Evolutionary conservation across 2,113 vertebrate genomes (phyloP), one percentile per base, ranked within the genome.

Genomic region (Syngnathus floridae): DNA sequence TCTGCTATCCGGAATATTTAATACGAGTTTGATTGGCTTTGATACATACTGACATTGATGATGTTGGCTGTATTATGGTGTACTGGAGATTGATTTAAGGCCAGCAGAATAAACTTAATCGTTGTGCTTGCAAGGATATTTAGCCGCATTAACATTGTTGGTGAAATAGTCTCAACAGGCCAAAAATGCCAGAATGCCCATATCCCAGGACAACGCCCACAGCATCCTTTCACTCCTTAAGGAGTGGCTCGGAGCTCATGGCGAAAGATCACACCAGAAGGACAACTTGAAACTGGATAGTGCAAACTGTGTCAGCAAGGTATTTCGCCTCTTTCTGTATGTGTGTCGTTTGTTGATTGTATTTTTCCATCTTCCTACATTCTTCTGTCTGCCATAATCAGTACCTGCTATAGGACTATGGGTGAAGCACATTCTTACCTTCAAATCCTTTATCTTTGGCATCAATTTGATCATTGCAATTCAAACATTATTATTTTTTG

Each of bases 181-280:
- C 76, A 69, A 83, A 91, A 89, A 97, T 91, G 91, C 83, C 69
- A 91, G 84, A 60, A 98, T 98, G 96, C 95, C 95, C 78, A 95
- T 98, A 88, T 97, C 95, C 8, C 93, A 95, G 85, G 94, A 98
- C 88, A 98, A 98, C 74, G 94, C 95, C 1, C 70, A 82, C 80
- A 85, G 92, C 75, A 94, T 94, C 84, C 93, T 97, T 52, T 75
- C 91, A 61, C 91, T 98, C 78, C 91, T 98, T 74, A 93, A 91
- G 85, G 90, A 88, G 72, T 98, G 95, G 95, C 91, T 94, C 45
- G 78, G 87, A 77, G 74, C 73, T 68, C 86, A 80, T 59, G 62
- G 3, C 48, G 40, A 35, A 0, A 66, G 43, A 49, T 41, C 72
- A 12, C 66, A 79, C 38, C 74, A 75, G 38, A 88, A 89, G 73